Evolutionary conservation across 1,140 invertebrate genomes (phyloP), one percentile per base, ranked within the genome.

Genomic region (Drosophila bocqueti): DNA sequence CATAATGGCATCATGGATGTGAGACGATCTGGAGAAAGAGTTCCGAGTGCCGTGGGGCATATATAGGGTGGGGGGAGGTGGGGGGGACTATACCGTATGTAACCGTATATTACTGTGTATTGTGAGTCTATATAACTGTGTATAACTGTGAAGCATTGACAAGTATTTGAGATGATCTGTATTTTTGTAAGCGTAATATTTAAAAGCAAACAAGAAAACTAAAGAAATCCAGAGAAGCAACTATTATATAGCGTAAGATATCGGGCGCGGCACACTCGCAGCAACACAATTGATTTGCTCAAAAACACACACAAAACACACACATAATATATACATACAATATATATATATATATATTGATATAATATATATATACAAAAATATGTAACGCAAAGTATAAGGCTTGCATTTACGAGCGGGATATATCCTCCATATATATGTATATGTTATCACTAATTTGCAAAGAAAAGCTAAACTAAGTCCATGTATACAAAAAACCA

Each of bases 151-250:
- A 86, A 81, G 75, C 84, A 89, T 86, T 86, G 80, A 76, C 63
- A 89, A 86, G 74, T 83, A 84, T 87, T 81, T 90, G 77, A 89
- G 84, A 89, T 89, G 84, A 89, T 89, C 84, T 89, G 84, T 89
- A 89, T 89, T 89, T 89, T 89, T 89, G 84, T 89, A 89, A 89
- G 84, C 85, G 63, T 89, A 89, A 83, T 89, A 87, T 87, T 81
- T 77, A 89, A 42, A 81, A 54, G 49, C 42, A 54, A 34, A 43
- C 55, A 59, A 31, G 26, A 46, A 42, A 57, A 43, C 7, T 60
- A 15, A 43, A 42, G n/a, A 63, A 68, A 62, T 61, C 55, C 68
- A 73, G 46, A 62, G 57, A 79, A 49, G 67, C 62, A 61, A 80
- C 60, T 80, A 80, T 62, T 80, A 77, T 61, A 75, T 61, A 65